phyloP scores from a whole-genome alignment of 2,113 vertebrate genomes.

The Dasyurus viverrinus region DNA sequence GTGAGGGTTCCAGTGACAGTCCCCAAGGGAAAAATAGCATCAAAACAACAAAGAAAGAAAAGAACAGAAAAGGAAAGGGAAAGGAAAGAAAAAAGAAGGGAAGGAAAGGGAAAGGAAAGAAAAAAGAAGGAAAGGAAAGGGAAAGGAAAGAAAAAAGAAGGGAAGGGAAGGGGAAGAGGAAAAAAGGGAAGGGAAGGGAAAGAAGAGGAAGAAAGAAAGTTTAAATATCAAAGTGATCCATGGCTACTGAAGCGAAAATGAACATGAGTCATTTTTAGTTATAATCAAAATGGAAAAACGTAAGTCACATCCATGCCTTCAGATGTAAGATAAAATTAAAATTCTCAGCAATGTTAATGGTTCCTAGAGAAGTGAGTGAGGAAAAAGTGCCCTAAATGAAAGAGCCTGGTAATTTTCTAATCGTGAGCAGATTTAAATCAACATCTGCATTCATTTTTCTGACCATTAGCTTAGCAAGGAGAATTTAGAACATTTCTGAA shows the following conservation, averaged over 20 bases:
- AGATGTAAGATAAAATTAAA: slow-evolving; percentile 51
- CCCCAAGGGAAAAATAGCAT: slow-evolving; percentile 65
- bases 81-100: neutral
- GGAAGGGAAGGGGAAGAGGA: neutral
- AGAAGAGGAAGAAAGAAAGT: too few relatives aligned
- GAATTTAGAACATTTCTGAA: neutral
- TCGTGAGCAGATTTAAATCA: neutral
- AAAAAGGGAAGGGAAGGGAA: slow-evolving; percentile 25
- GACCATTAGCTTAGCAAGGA: neutral
- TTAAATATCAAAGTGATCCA: slow-evolving; percentile 46
- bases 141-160: too few relatives aligned
- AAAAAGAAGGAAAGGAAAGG: slow-evolving; percentile 22
- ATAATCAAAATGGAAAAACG: slow-evolving; percentile 61
- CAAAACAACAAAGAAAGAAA: slow-evolving; percentile 30
- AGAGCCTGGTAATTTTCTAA: neutral
- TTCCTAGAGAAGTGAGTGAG: neutral
- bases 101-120: neutral
- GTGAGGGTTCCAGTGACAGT: slow-evolving; percentile 57
- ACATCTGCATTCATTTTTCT: neutral
- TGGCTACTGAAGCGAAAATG: slow-evolving; percentile 65
- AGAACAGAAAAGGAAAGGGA: slow-evolving; percentile 18
- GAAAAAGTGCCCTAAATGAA: neutral
- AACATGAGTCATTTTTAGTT: slow-evolving; percentile 63
- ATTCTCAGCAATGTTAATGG: neutral
- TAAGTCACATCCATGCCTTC: slow-evolving; percentile 28